phyloP scores from a whole-genome alignment of 2,113 vertebrate species.

The Crotophaga sulcirostris region DNA sequence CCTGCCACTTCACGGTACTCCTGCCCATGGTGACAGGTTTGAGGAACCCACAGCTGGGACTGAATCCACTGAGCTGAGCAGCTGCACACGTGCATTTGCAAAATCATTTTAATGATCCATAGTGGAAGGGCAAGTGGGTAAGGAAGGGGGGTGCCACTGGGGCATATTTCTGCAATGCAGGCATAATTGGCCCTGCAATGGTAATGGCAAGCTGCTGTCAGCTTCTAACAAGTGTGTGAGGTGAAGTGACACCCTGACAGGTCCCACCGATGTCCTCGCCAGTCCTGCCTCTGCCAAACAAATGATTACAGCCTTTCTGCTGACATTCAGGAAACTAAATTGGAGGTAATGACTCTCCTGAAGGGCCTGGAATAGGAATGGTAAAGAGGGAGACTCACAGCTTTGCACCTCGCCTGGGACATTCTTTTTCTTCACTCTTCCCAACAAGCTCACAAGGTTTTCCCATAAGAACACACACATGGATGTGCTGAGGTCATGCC shows the following conservation, averaged over 20 bases:
- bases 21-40: not conserved
- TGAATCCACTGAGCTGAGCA: not conserved
- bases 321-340: conserved; percentile 38
- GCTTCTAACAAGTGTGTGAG: not conserved
- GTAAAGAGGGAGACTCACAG: not conserved
- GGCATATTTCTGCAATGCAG: not conserved
- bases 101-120: conserved; percentile 13
- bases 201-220: not conserved
- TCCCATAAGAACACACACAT: accelerated
- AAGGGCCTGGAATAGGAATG: not conserved
- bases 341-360: conserved; percentile 17
- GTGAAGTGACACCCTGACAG: conserved; percentile 38
- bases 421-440: not conserved
- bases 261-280: not conserved
- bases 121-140: not conserved
- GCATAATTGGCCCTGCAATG: conserved; percentile 59
- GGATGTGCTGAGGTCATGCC: not conserved
- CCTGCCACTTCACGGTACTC: not conserved
- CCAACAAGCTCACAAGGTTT: not conserved
- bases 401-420: not conserved
- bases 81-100: not conserved
- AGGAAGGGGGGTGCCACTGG: not conserved
- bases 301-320: not conserved
- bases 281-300: not conserved
- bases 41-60: not conserved